Evolutionary conservation across 2,888 invertebrate genomes (phyloP).

Genomic region (Drosophila ezoana): DNA sequence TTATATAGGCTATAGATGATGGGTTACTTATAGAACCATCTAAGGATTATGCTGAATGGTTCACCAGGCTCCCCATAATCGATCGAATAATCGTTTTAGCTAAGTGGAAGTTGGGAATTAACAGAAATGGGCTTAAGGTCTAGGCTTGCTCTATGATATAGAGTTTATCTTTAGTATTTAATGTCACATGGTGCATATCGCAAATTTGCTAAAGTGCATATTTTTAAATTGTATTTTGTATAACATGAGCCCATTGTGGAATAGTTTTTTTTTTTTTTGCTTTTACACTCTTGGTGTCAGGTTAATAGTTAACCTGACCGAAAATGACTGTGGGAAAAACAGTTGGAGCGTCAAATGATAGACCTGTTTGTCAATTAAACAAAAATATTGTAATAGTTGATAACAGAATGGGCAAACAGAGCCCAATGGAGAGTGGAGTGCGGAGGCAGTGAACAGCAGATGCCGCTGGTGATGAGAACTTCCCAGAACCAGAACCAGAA

Average conservation of each 20-base stretch:
- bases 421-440: slow-evolving; percentile 6
- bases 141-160: too few relatives aligned
- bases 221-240: background rate
- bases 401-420: slow-evolving; percentile 74
- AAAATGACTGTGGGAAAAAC: slow-evolving; percentile 77
- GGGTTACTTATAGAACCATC: too few relatives aligned
- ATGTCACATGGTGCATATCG: too few relatives aligned
- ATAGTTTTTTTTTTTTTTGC: background rate
- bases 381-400: slow-evolving; percentile 79
- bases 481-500: slow-evolving; percentile 56
- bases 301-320: slow-evolving; percentile 47
- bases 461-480: slow-evolving; percentile 68
- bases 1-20: too few relatives aligned
- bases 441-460: slow-evolving; percentile 35
- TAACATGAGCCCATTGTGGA: slow-evolving; percentile 17
- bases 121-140: too few relatives aligned
- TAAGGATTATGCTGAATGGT: too few relatives aligned
- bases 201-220: background rate
- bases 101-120: too few relatives aligned
- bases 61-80: too few relatives aligned
- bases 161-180: too few relatives aligned
- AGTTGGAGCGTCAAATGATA: slow-evolving; percentile 79
- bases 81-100: too few relatives aligned
- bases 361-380: slow-evolving; percentile 81
- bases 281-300: slow-evolving; percentile 29